phyloP scores from a whole-genome alignment of 2,888 invertebrate species.

The Synanthedon andrenaeformis region DNA sequence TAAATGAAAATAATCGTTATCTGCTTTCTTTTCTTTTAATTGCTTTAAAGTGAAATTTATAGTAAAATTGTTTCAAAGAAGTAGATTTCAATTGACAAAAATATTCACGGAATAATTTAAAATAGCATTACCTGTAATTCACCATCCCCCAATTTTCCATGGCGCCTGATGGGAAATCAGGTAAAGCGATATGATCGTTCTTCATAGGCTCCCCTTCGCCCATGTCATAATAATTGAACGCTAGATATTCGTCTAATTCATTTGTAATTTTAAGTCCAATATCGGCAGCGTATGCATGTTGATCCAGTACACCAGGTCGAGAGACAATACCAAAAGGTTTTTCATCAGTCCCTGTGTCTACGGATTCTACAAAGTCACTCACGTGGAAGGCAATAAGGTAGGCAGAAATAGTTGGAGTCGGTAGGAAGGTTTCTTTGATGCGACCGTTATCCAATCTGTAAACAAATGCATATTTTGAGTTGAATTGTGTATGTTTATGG shows the following conservation, averaged over 20 bases:
- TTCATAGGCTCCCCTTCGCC: constrained; percentile 59
- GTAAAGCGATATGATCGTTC: constrained; percentile 80
- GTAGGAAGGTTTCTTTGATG: constrained; percentile 54
- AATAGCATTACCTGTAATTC: constrained; percentile 73
- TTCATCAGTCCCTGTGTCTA: constrained; percentile 19
- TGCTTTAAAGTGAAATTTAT: too few relatives aligned
- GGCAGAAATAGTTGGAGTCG: constrained; percentile 79
- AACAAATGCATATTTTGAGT: not conserved
- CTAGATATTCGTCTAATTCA: constrained; percentile 71
- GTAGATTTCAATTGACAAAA: too few relatives aligned
- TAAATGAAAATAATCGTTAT: too few relatives aligned
- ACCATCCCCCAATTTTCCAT: constrained; percentile 92
- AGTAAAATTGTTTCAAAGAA: too few relatives aligned
- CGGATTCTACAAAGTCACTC: constrained; percentile 74
- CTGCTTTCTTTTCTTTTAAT: too few relatives aligned
- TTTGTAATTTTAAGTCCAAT: constrained; percentile 56
- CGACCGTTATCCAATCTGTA: constrained; percentile 24
- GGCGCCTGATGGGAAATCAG: constrained; percentile 82
- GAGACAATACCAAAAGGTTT: constrained; percentile 53
- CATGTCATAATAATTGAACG: constrained; percentile 63
- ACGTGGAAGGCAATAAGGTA: constrained; percentile 89
- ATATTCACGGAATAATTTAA: not conserved
- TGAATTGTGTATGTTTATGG: not conserved
- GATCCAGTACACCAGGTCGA: constrained; percentile 38
- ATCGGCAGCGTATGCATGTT: constrained; percentile 58